phyloP scores from a whole-genome alignment of 1,140 invertebrate species.

The Aleiodes sp. region DNA sequence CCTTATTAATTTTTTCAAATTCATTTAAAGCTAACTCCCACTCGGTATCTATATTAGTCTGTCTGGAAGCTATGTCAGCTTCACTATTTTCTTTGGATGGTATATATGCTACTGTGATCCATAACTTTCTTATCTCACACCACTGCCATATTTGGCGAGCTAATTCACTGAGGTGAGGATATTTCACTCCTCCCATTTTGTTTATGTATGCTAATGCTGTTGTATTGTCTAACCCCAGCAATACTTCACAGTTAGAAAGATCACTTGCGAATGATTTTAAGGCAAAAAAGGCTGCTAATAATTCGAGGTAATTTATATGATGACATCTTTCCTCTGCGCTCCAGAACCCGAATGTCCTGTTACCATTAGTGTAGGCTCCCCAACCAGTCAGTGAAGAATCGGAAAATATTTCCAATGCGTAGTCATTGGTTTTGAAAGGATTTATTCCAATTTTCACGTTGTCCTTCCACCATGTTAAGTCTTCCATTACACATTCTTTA shows the following conservation, averaged over 20 bases:
- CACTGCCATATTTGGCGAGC: slow-evolving; percentile 41
- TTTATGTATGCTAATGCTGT: slow-evolving; percentile 41
- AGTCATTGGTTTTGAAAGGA: slow-evolving; percentile 27
- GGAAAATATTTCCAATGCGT: slow-evolving; percentile 43
- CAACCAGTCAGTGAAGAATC: slow-evolving; percentile 45
- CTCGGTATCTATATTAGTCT: slow-evolving; percentile 23
- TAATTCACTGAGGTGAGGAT: slow-evolving; percentile 36
- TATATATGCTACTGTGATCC: slow-evolving; percentile 42
- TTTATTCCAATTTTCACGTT: slow-evolving; percentile 8
- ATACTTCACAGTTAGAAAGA: slow-evolving; percentile 2
- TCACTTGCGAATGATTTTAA: slow-evolving; percentile 43
- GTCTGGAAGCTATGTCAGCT: slow-evolving; percentile 41
- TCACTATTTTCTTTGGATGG: slow-evolving; percentile 37
- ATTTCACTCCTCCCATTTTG: slow-evolving; percentile 39
- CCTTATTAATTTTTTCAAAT: background rate
- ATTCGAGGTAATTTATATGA: slow-evolving; percentile 47
- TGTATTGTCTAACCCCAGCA: slow-evolving; percentile 42
- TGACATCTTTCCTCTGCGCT: slow-evolving; percentile 23
- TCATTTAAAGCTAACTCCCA: background rate
- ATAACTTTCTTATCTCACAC: slow-evolving; percentile 42
- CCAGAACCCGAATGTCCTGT: slow-evolving; percentile 41
- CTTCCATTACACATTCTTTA: background rate
- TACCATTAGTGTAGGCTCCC: slow-evolving; percentile 36
- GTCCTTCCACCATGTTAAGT: slow-evolving; percentile 28
- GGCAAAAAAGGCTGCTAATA: slow-evolving; percentile 42